Evolutionary conservation across 2,797 vertebrate species (phyloP), one percentile per base, ranked within the genome.

Genomic region (Smutsia temminckii): DNA sequence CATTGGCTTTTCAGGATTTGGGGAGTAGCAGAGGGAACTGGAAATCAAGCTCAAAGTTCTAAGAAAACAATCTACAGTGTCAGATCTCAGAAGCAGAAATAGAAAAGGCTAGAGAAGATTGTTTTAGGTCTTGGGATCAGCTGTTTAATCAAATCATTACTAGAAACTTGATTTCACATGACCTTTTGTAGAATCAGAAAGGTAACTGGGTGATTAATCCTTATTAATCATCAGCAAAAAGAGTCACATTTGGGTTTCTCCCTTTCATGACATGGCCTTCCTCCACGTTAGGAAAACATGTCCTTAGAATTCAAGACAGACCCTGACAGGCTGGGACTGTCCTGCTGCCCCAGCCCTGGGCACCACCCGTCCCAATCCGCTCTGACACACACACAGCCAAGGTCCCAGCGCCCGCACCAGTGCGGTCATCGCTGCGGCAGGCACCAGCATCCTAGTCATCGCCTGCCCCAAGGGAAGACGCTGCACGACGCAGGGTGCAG

Each of bases 171-270:
- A 79, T 81, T 80, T 96, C 46, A 25, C 72, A 66, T 0, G 34
- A 57, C 18, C 29, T 94, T 89, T 85, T 40, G 46, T 49, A 83
- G 53, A 90, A 77, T 14, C 57, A 84, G 69, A 75, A 86, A 92
- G 40, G 61, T 95, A 46, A 40, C 55, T 86, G 59, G 51, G 32
- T 57, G 40, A 77, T 71, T 80, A 87, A 64, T 69, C 25, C 51
- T 55, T 59, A 51, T 63, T 51, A 40, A 59, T 21, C 14, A 46
- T 1, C 81, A 25, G 57, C n/a, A 83, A 66, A 92, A 83, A 66
- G 34, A 78, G 49, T 87, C 49, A 66, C 84, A 81, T 95, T 81
- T 90, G 51, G 55, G n/a, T 93, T 92, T 90, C 2, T 13, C 20
- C 6, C 53, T 61, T 63, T 13, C 53, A 57, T 42, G 46, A 46